A percentile compares a stretch with the other conserved stretches of the same genome.
Conservation (phyloP, 92 coral and sea anemone species). For the Zoanthus sociatus region DNA sequence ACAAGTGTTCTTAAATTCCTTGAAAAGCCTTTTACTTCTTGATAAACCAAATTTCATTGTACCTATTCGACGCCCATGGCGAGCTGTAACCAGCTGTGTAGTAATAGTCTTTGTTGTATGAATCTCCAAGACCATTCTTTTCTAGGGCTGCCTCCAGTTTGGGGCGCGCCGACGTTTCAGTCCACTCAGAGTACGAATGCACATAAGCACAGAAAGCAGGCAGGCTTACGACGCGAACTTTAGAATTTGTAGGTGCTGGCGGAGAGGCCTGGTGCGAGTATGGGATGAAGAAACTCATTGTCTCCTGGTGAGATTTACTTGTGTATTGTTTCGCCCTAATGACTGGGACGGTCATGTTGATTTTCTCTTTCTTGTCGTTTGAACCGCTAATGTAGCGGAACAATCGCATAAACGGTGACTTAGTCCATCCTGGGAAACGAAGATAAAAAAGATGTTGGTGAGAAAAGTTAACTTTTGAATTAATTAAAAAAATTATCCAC, state of each 20-base stretch:
- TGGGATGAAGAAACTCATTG: slow-evolving; percentile 66
- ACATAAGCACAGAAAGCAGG: slow-evolving; percentile 38
- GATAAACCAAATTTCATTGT: slow-evolving; percentile 66
- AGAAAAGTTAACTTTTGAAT: not conserved
- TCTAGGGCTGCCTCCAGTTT: slow-evolving; percentile 44
- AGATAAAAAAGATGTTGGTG: not conserved
- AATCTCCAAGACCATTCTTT: slow-evolving; percentile 36
- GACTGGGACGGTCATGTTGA: slow-evolving; percentile 69
- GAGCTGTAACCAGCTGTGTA: slow-evolving; percentile 62
- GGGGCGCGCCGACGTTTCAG: too few relatives aligned
- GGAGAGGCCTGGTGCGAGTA: slow-evolving; percentile 32
- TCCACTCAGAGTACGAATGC: slow-evolving; percentile 44
- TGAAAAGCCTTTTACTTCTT: not conserved
- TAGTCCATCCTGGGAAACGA: not conserved
- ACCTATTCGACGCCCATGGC: slow-evolving; percentile 50
- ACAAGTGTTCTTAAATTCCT: too few relatives aligned
- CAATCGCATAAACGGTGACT: slow-evolving; percentile 61
- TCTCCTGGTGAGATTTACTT: not conserved
- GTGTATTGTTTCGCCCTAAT: not conserved
- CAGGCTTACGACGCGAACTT: slow-evolving; percentile 13
- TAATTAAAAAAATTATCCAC: too few relatives aligned
- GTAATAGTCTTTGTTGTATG: slow-evolving; percentile 45
- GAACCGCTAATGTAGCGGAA: slow-evolving; percentile 61
- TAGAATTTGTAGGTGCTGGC: slow-evolving; percentile 44
- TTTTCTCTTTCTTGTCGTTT: slow-evolving; percentile 41